phyloP scores from a whole-genome alignment of 2,888 invertebrate species.

The Exocentrus adspersus region DNA sequence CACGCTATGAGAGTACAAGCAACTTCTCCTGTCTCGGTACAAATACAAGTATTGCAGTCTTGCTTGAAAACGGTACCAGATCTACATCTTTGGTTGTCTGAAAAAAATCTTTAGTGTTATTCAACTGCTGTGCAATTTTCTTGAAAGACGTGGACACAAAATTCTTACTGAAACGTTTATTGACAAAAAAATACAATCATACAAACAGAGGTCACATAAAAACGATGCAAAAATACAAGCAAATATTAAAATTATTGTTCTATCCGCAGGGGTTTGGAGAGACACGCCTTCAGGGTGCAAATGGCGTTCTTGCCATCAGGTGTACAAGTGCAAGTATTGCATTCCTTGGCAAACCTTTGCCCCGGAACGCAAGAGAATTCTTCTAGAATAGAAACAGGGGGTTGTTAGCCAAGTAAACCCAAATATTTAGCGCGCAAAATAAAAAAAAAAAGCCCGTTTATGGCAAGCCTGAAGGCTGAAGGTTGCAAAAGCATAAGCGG shows the following conservation, averaged over 20 bases:
- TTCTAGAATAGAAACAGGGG: slow-evolving; percentile 37
- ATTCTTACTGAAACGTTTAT: too few species aligned
- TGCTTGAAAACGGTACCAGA: neutral
- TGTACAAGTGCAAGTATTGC: slow-evolving; percentile 67
- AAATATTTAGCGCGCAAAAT: too few species aligned
- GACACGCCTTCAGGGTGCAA: slow-evolving; percentile 58
- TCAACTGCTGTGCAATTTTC: too few species aligned
- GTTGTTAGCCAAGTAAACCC: too few species aligned
- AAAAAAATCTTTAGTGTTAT: too few species aligned
- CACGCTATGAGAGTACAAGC: neutral
- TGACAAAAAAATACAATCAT: too few species aligned
- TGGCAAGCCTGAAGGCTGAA: too few species aligned
- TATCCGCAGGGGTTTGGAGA: neutral
- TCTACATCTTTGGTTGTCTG: neutral
- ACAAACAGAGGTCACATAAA: neutral
- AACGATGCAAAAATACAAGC: neutral
- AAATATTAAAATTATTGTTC: too few species aligned
- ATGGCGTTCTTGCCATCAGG: slow-evolving; percentile 64
- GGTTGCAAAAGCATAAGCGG: neutral
- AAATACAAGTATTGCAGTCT: neutral
- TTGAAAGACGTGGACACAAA: too few species aligned
- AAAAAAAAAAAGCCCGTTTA: too few species aligned
- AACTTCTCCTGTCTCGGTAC: neutral
- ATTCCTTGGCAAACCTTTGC: slow-evolving; percentile 55
- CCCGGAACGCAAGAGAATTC: slow-evolving; percentile 55